phyloP scores from a whole-genome alignment of 2,888 invertebrate species.

The Conchocele bisecta region DNA sequence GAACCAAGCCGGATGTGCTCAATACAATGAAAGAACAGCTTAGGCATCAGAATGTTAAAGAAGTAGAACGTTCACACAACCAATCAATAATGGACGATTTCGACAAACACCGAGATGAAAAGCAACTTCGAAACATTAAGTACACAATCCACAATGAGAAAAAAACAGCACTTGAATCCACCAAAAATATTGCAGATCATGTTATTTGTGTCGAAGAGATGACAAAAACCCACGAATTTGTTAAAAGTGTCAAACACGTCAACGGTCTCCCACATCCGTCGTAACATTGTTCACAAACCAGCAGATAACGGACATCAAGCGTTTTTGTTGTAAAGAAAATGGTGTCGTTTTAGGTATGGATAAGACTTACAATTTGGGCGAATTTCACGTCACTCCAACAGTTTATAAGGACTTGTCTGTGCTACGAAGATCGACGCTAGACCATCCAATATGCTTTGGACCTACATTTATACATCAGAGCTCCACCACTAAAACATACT shows the following conservation, averaged over 20 bases:
- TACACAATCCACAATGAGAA: neutral
- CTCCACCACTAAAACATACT: slow-evolving; percentile 28
- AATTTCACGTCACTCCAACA: slow-evolving; percentile 6
- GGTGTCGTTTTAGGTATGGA: slow-evolving; percentile 1
- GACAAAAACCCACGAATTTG: slow-evolving; percentile 26
- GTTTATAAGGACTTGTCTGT: slow-evolving; percentile 34
- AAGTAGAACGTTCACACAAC: slow-evolving; percentile 7
- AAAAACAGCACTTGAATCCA: neutral
- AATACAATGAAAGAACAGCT: slow-evolving; percentile 7
- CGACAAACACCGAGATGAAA: slow-evolving; percentile 16
- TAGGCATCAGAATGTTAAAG: slow-evolving; percentile 2
- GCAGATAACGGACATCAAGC: slow-evolving; percentile 37
- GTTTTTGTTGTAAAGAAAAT: neutral
- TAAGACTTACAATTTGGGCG: slow-evolving; percentile 5
- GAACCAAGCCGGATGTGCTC: neutral
- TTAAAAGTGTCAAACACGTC: slow-evolving; percentile 35
- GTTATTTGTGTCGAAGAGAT: slow-evolving; percentile 48
- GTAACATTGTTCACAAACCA: slow-evolving; percentile 32
- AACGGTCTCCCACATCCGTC: slow-evolving; percentile 27
- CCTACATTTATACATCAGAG: slow-evolving; percentile 32
- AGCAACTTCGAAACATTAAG: slow-evolving; percentile 16
- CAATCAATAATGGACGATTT: neutral
- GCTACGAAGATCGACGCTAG: neutral
- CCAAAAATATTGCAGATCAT: slow-evolving; percentile 33
- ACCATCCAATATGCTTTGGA: slow-evolving; percentile 36